Percentiles rank a stretch among this genome's conserved stretches.
Evolutionary conservation across 2,797 vertebrate genomes (phyloP).

Genomic region (Lagocephalus sceleratus): DNA sequence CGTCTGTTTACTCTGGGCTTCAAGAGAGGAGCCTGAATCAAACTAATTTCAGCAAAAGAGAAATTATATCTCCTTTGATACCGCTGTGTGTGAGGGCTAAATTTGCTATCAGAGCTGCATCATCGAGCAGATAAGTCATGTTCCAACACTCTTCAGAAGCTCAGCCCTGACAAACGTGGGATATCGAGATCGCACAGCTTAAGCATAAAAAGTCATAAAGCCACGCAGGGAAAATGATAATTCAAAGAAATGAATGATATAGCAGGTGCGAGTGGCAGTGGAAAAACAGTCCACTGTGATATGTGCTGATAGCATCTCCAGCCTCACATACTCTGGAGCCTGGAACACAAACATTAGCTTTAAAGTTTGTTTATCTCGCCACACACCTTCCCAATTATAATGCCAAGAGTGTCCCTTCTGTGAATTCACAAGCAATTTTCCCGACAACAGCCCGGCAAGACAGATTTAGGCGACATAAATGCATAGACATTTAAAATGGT

Average conservation of each 20-base stretch:
- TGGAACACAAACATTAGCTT: constrained; percentile 37
- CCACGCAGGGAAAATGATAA: constrained; percentile 3
- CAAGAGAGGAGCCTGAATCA: constrained; percentile 57
- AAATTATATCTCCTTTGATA: constrained; percentile 57
- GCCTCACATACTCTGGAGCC: constrained; percentile 28
- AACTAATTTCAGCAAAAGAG: constrained; percentile 52
- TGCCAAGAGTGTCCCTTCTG: constrained; percentile 43
- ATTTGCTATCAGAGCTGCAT: constrained; percentile 33
- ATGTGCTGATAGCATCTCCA: constrained; percentile 37
- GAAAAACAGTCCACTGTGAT: constrained; percentile 27
- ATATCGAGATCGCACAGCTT: not conserved
- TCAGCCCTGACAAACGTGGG: constrained; percentile 23
- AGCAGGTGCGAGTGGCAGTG: constrained; percentile 8
- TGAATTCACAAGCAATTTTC: constrained; percentile 46
- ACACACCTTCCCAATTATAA: constrained; percentile 50
- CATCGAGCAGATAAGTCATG: constrained; percentile 16
- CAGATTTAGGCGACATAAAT: constrained; percentile 37
- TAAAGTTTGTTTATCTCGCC: constrained; percentile 53
- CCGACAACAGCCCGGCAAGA: constrained; percentile 37
- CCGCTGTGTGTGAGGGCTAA: constrained; percentile 24
- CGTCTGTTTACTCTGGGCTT: constrained; percentile 62
- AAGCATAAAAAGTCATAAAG: constrained; percentile 7
- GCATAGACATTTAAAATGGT: constrained; percentile 34
- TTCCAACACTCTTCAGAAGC: constrained; percentile 31
- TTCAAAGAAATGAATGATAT: not conserved